Evolutionary conservation across 2,113 vertebrate species (phyloP), one percentile per base, ranked within the genome.

Genomic region (Lamprotornis superbus): DNA sequence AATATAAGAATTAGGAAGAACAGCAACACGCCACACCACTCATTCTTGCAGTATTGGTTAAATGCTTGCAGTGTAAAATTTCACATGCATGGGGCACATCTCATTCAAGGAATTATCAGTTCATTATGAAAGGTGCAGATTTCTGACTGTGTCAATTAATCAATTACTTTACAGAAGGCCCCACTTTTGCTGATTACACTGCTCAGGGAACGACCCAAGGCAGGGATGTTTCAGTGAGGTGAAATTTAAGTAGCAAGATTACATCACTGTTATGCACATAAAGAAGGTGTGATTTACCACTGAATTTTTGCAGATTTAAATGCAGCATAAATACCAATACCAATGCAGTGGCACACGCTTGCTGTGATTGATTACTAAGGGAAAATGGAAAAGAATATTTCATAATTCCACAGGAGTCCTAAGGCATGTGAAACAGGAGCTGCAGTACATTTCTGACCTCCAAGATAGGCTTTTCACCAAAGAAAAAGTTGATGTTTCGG

Each of bases 401-500:
- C 18, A n/a, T 27, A 39, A 10, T 42, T 49, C 31, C 69, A 30
- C 7, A 47, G 33, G 16, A 87, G 60, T 52, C 4, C 9, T 73
- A 50, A 67, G 21, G 15, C 7, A 15, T 6, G 4, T 21, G 30
- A 73, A 55, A 37, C 5, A 24, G 24, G 25, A 83, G 23, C 11
- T 77, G 35, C 17, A 30, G 25, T 37, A 11, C 6, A 22, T 25
- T 21, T 87, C 35, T 87, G 40, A 65, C 33, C 5, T 50, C 12
- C 25, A n/a, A 55, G 10, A 64, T 0, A 17, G 33, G 12, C 9
- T 56, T 69, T 65, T 60, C 46, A 81, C 15, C 4, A 33, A 60
- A 56, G 4, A n/a, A 77, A 44, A 31, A 10, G 2, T 23, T 33
- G 5, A 4, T 0, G 0, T 70, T 84, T 78, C 50, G 56, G 8